Evolutionary conservation across 2,113 vertebrate species (phyloP).

Genomic region (Chloroceryle aenea): DNA sequence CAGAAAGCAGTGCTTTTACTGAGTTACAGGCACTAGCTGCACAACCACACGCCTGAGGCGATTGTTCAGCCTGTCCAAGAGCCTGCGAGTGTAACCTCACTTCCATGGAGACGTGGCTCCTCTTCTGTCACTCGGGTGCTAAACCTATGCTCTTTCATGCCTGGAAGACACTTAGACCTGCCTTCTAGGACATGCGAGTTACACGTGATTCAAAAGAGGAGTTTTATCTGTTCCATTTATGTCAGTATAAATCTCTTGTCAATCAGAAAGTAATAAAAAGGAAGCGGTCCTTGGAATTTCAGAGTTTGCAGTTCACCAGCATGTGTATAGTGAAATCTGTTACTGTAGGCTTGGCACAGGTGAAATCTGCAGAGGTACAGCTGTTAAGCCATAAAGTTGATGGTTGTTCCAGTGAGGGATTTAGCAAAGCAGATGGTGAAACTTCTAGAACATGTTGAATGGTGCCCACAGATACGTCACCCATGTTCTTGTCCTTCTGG

Average conservation of each 20-base stretch:
- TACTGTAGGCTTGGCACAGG: background rate
- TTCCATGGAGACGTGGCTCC: rapidly evolving
- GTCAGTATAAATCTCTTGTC: background rate
- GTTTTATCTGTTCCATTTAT: background rate
- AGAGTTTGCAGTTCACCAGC: background rate
- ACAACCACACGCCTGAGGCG: too few relatives aligned
- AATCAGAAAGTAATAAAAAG: background rate
- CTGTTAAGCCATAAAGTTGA: background rate
- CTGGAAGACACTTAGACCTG: background rate
- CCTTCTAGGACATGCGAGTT: background rate
- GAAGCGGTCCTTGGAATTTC: background rate
- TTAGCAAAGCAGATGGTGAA: background rate
- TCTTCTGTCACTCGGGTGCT: background rate
- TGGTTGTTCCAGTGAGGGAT: too few relatives aligned
- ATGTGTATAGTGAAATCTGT: background rate
- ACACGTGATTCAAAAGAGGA: background rate
- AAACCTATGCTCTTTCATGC: background rate
- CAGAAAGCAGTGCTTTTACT: background rate
- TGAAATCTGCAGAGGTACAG: background rate
- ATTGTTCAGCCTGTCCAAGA: background rate
- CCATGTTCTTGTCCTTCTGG: background rate
- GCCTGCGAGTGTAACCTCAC: too few relatives aligned
- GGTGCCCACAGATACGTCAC: rapidly evolving
- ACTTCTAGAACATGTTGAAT: background rate
- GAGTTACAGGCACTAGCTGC: background rate